Conservation (phyloP, 2,888 invertebrate species). For the Aleiodes leptofemur region DNA sequence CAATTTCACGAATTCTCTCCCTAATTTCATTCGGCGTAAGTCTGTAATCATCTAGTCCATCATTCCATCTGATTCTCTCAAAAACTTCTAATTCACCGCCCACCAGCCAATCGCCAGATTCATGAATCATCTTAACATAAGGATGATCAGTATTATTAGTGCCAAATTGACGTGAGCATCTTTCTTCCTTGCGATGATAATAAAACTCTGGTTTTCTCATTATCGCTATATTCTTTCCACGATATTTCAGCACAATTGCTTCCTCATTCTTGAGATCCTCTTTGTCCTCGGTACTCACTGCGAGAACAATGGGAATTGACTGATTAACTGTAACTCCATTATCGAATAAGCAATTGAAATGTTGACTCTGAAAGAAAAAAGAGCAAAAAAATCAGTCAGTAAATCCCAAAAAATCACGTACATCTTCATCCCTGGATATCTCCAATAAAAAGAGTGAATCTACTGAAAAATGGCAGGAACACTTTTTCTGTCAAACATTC, state of each 20-base stretch:
- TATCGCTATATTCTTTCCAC: conserved; percentile 84
- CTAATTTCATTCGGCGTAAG: conserved; percentile 96
- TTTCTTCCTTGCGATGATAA: conserved; percentile 94
- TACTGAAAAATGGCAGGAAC: too few relatives aligned
- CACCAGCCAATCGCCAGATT: conserved; percentile 95
- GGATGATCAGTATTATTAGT: conserved; percentile 92
- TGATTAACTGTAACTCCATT: conserved; percentile 89
- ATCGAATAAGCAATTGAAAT: conserved; percentile 87
- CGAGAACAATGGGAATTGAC: conserved; percentile 95
- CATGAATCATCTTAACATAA: conserved; percentile 93
- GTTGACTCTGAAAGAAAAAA: conserved; percentile 78
- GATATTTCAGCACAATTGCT: conserved; percentile 81
- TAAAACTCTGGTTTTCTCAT: conserved; percentile 94
- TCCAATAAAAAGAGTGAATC: background rate
- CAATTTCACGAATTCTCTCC: conserved; percentile 85
- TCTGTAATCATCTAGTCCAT: conserved; percentile 95
- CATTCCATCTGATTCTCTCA: conserved; percentile 92
- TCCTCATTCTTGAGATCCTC: conserved; percentile 79
- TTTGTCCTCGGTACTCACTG: conserved; percentile 85
- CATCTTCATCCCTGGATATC: background rate
- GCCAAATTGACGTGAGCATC: conserved; percentile 94
- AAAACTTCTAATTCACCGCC: conserved; percentile 96
- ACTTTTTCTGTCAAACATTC: too few relatives aligned
- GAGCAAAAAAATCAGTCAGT: background rate
- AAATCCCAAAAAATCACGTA: too few relatives aligned